Evolutionary conservation across 2,797 vertebrate genomes (phyloP).

Genomic region (Clarias fuscus): DNA sequence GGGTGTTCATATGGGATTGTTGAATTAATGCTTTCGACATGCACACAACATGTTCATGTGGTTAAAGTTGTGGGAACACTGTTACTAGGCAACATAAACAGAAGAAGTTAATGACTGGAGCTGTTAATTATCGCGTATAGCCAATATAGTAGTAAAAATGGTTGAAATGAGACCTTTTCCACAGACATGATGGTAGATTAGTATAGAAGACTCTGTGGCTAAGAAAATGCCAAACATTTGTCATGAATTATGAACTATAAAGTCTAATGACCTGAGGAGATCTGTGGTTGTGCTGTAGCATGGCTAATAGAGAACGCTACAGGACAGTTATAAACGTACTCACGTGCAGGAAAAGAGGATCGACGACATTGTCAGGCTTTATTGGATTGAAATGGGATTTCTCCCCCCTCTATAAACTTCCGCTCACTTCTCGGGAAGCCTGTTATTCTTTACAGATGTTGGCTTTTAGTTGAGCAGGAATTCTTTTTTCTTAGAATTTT

Average conservation of each 20-base stretch:
- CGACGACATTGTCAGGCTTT: background rate
- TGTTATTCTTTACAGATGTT: constrained; percentile 53
- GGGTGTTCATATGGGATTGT: background rate
- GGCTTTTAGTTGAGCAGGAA: background rate
- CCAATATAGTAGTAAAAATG: background rate
- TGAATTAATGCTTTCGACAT: background rate
- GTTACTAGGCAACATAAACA: constrained; percentile 3
- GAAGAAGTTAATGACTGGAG: background rate
- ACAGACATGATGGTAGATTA: background rate
- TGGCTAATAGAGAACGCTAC: background rate
- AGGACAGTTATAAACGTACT: background rate
- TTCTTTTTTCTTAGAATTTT: constrained; percentile 5
- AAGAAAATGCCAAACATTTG: background rate
- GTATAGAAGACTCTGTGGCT: background rate
- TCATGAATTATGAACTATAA: background rate
- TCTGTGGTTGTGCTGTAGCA: background rate
- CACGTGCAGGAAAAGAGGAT: background rate
- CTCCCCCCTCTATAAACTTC: constrained; percentile 16
- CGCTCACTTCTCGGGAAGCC: background rate
- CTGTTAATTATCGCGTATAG: background rate
- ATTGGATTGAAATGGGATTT: background rate
- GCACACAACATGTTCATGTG: background rate
- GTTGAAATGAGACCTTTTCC: background rate
- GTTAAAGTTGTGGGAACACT: background rate
- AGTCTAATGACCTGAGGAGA: background rate